Percentiles rank a stretch among this genome's conserved stretches.
phyloP scores from a whole-genome alignment of 1,140 invertebrate species.

The Trichogramma pretiosum region DNA sequence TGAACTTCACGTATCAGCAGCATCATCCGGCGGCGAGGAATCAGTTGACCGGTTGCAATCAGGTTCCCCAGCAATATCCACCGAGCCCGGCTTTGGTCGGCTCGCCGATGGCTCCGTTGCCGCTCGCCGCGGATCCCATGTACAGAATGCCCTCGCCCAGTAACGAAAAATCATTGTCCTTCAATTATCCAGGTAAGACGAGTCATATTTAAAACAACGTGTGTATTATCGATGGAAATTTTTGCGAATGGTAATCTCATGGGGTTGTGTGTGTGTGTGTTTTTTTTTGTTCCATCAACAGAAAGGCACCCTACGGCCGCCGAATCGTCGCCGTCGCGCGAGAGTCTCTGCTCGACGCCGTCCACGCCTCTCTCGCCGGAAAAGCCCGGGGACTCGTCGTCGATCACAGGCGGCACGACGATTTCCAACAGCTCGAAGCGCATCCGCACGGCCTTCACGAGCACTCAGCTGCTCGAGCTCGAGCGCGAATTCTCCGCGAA shows the following conservation, averaged over 20 bases:
- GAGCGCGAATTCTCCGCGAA: conserved; percentile 87
- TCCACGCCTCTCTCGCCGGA: not conserved
- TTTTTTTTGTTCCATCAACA: too few species aligned
- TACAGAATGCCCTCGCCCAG: too few species aligned
- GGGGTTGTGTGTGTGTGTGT: not conserved
- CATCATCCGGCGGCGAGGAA: conserved; percentile 5
- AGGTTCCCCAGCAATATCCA: too few species aligned
- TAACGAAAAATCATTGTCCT: not conserved
- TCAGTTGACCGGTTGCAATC: conserved; percentile 33
- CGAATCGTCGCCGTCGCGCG: not conserved
- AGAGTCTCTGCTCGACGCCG: not conserved
- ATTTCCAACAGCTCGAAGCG: conserved; percentile 60
- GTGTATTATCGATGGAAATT: too few species aligned
- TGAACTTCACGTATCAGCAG: conserved; percentile 28
- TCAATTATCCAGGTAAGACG: too few species aligned
- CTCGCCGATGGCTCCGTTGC: conserved; percentile 27
- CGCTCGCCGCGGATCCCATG: conserved; percentile 34
- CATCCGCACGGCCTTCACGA: conserved; percentile 86
- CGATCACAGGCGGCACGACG: conserved; percentile 44
- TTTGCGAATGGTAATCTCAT: too few species aligned
- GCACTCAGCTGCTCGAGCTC: conserved; percentile 80
- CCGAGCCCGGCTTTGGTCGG: conserved; percentile 25
- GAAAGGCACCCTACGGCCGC: not conserved
- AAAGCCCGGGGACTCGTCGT: conserved; percentile 30
- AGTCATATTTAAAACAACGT: too few species aligned